Conservation (phyloP, 2,888 invertebrate species). For the Metopia argyrocephala region DNA sequence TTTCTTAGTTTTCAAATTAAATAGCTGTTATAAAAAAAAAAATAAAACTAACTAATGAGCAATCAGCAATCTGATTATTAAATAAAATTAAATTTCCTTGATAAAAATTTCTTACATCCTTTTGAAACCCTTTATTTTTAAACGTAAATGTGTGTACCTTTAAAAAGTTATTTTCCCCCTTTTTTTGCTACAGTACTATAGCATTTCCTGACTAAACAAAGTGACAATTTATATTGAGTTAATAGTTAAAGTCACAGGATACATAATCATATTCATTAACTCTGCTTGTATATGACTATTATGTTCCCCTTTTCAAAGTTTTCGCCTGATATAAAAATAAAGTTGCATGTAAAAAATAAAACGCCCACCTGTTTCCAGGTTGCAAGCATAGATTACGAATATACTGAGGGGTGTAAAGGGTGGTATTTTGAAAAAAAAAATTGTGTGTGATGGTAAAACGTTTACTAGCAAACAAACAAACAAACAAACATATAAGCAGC, state of each 20-base stretch:
- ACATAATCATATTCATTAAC: conserved; percentile 69
- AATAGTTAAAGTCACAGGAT: conserved; percentile 72
- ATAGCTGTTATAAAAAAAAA: no score
- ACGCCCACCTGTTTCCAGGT: conserved; percentile 70
- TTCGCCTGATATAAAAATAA: background rate
- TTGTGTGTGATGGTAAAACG: conserved; percentile 15
- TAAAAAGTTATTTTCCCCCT: conserved; percentile 2
- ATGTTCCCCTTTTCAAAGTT: background rate
- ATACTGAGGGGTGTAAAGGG: conserved; percentile 19
- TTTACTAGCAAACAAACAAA: conserved; percentile 22
- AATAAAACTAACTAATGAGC: background rate
- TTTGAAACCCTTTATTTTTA: conserved; percentile 37
- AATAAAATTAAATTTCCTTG: conserved; percentile 62
- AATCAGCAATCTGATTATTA: conserved; percentile 31
- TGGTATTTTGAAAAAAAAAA: conserved; percentile 5
- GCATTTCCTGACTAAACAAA: conserved; percentile 63
- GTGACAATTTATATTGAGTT: conserved; percentile 73
- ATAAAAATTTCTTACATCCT: conserved; percentile 35
- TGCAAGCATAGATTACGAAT: conserved; percentile 53
- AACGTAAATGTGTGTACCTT: background rate
- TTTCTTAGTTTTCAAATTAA: no score
- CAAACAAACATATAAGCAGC: conserved; percentile 26
- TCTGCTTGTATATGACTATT: conserved; percentile 49
- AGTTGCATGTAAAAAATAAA: conserved; percentile 44
- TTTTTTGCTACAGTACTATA: background rate